Evolutionary conservation across 2,113 vertebrate genomes (phyloP).

Genomic region (Sapajus apella): DNA sequence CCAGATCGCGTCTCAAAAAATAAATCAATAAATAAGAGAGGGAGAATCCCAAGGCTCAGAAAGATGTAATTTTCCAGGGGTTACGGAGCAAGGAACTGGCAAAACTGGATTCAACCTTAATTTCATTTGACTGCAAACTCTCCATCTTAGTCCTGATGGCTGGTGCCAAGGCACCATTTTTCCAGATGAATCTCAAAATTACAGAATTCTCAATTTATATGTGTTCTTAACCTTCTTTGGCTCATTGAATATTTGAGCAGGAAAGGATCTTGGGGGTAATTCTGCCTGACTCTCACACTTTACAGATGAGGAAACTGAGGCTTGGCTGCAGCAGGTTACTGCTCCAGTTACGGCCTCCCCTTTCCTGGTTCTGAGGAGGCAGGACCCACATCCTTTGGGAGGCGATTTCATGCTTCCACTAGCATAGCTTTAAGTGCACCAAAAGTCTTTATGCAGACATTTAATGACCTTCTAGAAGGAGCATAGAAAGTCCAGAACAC

Average conservation of each 20-base stretch:
- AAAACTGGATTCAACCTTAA: not conserved
- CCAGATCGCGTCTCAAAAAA: no score
- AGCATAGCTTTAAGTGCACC: not conserved
- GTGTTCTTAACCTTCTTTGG: not conserved
- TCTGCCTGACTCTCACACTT: not conserved
- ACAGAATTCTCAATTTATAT: not conserved
- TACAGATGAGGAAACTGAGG: not conserved
- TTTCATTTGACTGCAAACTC: not conserved
- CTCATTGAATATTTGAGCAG: not conserved
- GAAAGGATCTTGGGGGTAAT: conserved; percentile 4
- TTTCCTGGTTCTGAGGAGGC: not conserved
- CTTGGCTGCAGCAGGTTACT: not conserved
- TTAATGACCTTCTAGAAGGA: not conserved
- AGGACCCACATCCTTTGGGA: not conserved
- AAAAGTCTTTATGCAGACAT: not conserved
- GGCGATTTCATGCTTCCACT: not conserved
- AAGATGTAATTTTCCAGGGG: not conserved
- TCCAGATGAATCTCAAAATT: not conserved
- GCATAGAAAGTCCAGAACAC: not conserved
- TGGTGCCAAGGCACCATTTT: not conserved
- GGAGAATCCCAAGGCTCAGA: not conserved
- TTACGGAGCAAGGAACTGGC: not conserved
- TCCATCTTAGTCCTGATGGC: not conserved
- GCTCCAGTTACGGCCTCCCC: not conserved
- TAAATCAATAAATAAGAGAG: no score